A percentile compares a stretch with the other conserved stretches of the same genome.
Conservation (phyloP, 2,113 vertebrate genomes). For the Ochotona curzoniae region DNA sequence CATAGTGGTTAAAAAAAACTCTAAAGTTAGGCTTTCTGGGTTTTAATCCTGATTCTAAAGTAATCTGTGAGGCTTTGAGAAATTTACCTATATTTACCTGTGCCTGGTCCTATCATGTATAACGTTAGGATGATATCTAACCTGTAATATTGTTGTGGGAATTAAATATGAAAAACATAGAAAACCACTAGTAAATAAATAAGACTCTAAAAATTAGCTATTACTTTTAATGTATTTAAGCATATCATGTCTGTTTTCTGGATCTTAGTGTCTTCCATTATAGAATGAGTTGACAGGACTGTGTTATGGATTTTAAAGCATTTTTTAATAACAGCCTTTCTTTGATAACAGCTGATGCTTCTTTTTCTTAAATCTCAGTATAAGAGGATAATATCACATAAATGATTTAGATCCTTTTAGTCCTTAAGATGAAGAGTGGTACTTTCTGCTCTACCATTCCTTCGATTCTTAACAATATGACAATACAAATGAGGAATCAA, state of each 20-base stretch:
- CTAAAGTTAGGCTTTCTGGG: neutral
- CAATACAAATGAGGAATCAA: neutral
- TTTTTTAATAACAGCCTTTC: slow-evolving; percentile 7
- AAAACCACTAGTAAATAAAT: neutral
- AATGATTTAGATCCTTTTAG: neutral
- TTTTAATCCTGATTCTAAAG: neutral
- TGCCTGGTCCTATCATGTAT: slow-evolving; percentile 3
- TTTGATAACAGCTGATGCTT: neutral
- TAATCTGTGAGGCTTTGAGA: neutral
- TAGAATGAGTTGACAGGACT: slow-evolving; percentile 32
- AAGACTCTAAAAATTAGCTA: neutral
- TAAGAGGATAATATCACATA: neutral
- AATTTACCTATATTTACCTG: neutral
- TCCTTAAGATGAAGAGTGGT: neutral
- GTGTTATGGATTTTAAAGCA: slow-evolving; percentile 26
- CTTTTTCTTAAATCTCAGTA: neutral
- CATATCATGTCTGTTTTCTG: neutral
- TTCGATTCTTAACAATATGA: slow-evolving; percentile 35
- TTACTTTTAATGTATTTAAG: slow-evolving; percentile 37
- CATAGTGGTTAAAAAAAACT: neutral
- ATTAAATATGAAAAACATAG: slow-evolving; percentile 41
- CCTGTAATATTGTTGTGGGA: neutral
- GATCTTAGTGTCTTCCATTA: neutral
- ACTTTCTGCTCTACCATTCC: neutral
- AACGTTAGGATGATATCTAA: neutral